Evolutionary conservation across 2,888 invertebrate genomes (phyloP), one percentile per base, ranked within the genome.

Genomic region (Drosophila ustulata): DNA sequence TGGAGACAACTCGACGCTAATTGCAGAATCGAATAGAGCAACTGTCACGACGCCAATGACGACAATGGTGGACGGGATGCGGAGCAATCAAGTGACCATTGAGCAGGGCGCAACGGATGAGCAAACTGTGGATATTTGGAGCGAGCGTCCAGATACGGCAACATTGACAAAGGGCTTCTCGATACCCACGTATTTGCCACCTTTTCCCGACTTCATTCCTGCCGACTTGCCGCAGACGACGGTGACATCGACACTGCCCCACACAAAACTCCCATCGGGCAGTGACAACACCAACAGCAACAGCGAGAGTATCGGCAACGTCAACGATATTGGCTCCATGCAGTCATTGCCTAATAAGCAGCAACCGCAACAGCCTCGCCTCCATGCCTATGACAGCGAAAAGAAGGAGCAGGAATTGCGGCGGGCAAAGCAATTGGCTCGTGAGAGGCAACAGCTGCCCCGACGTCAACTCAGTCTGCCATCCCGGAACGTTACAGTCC

Each of bases 401-500:
- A 75, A 82, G 62, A 83, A 83, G 73, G 88, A 75, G 34, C 59
- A 61, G 56, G 86, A 83, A 39, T 25, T 83, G 63, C 64, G 78
- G 4, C 83, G 83, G 0, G 88, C 85, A 25, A 88, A 88, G 68
- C 80, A 88, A 61, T 72, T 83, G 83, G 88, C 88, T 13, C 72
- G 68, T 46, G 89, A 85, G 45, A 67, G 82, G 50, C 84, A 82
- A 32, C 71, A 63, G 59, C 43, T 76, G 57, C 79, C 86, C n/a
- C 77, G 80, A 1, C 81, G 78, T 9, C 89, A 80, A 61, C 88
- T 89, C 46, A 89, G 85, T 47, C 80, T 81, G 55, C 85, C 80
- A n/a, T 72, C 90, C 43, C 96, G 96, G 91, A 97, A 97, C 93
- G 95, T 97, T 92, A 97, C 97, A 68, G 96, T 97, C 77, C 97